Conservation (phyloP, 1,140 invertebrate species). For the Drosophila fuyamai region DNA sequence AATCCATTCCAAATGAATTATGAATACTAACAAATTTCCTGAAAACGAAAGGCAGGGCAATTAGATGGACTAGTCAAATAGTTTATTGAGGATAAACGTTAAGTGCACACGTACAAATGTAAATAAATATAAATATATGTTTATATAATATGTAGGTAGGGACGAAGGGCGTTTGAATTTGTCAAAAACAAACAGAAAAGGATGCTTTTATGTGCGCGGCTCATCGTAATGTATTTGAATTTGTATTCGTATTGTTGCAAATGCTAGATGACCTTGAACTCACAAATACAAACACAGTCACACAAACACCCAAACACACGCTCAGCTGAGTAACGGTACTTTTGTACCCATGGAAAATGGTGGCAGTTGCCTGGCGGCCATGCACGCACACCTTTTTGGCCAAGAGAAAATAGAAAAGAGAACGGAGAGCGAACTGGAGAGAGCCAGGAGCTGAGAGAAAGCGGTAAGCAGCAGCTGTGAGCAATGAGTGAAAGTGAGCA, state of each 20-base stretch:
- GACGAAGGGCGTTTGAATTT: conserved; percentile 29
- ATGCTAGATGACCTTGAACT: conserved; percentile 84
- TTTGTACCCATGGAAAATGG: conserved; percentile 43
- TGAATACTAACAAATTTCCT: not conserved
- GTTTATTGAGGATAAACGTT: conserved; percentile 8
- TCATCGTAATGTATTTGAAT: conserved; percentile 76
- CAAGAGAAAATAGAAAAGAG: conserved; percentile 56
- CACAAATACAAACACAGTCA: conserved; percentile 50
- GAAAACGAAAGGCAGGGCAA: not conserved
- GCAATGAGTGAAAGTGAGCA: conserved; percentile 80
- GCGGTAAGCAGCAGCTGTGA: conserved; percentile 64
- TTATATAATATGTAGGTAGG: conserved; percentile 3
- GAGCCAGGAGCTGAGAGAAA: conserved; percentile 32
- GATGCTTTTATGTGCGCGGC: conserved; percentile 62
- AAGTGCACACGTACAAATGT: not conserved
- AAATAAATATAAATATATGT: not conserved
- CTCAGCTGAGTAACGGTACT: conserved; percentile 48
- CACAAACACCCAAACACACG: conserved; percentile 3
- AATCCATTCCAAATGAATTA: not conserved
- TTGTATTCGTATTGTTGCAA: conserved; percentile 78
- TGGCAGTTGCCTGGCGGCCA: conserved; percentile 68
- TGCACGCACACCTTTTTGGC: conserved; percentile 70
- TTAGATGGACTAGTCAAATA: conserved; percentile 14
- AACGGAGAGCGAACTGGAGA: conserved; percentile 6
- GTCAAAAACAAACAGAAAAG: conserved; percentile 66